These are phyloP conservation scores for Heterochromis multidens DNA, from an alignment of 2,113 vertebrate species.

Conservation along the genomic window DNA sequence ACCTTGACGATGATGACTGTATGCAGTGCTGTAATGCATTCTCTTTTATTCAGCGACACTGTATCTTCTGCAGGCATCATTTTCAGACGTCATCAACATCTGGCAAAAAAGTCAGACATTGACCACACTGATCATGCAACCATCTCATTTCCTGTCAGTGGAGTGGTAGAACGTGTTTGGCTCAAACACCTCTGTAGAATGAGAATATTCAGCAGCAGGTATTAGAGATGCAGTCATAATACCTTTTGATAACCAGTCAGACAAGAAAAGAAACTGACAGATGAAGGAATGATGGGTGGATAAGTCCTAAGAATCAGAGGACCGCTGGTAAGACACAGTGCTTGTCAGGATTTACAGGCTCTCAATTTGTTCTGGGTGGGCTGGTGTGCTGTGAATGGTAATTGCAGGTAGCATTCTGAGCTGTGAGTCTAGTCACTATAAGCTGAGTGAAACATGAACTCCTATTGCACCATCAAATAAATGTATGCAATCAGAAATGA, in stretches of 20 bases:
- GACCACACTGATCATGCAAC: conserved; percentile 37
- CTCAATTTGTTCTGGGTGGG: conserved; percentile 8
- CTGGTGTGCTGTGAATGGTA: conserved; percentile 5
- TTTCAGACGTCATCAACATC: conserved; percentile 18
- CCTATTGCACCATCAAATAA: not conserved
- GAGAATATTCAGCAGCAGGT: not conserved
- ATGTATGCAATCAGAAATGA: not conserved
- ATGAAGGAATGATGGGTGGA: conserved; percentile 26
- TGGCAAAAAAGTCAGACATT: conserved; percentile 29
- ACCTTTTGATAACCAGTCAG: conserved; percentile 16
- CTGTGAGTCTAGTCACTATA: not conserved
- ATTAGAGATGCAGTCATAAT: not conserved
- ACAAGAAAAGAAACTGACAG: not conserved
- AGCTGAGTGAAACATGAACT: conserved; percentile 12
- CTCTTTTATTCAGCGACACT: not conserved
- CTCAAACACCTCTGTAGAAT: not conserved
- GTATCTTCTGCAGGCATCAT: not conserved
- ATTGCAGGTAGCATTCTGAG: not conserved
- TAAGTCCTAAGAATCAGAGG: conserved; percentile 20
- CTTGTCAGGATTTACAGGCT: conserved; percentile 34
- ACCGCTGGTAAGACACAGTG: not conserved
- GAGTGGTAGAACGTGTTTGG: conserved; percentile 20
- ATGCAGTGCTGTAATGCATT: not conserved
- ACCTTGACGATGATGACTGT: not conserved
- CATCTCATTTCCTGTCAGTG: conserved; percentile 34